A percentile compares a stretch with the other conserved stretches of the same genome.
These are phyloP conservation scores for Andrena flavipes DNA, from an alignment of 2,888 invertebrate genomes.

Conservation along the genomic window DNA sequence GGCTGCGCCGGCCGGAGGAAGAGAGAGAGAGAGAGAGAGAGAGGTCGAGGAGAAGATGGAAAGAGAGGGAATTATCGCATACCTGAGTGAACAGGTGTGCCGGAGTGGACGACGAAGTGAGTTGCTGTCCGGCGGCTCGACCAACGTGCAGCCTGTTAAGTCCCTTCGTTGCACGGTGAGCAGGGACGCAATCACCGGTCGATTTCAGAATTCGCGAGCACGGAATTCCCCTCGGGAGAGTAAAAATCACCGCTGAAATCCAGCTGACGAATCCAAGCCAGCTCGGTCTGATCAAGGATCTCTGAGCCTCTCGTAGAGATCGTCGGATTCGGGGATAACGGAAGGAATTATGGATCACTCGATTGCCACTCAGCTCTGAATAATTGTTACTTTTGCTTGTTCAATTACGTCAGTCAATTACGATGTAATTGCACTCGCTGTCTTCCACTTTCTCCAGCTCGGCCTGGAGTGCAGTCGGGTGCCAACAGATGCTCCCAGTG, in stretches of 20 bases:
- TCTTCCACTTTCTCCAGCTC: conserved; percentile 51
- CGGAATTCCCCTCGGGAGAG: conserved; percentile 53
- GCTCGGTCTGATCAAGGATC: background rate
- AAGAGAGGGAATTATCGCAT: conserved; percentile 69
- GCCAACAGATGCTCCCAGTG: conserved; percentile 33
- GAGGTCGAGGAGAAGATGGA: conserved; percentile 22
- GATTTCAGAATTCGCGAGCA: conserved; percentile 54
- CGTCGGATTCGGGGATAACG: background rate
- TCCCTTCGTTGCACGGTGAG: conserved; percentile 61
- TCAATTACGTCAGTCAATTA: conserved; percentile 20
- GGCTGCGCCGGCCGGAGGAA: conserved; percentile 20
- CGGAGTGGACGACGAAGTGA: conserved; percentile 64
- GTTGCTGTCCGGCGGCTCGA: conserved; percentile 65
- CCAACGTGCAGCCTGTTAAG: conserved; percentile 64
- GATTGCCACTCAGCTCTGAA: too few species aligned
- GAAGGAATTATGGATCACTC: background rate
- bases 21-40: conserved; percentile 22
- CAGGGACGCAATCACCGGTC: conserved; percentile 62
- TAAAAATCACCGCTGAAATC: conserved; percentile 36
- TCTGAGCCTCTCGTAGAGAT: background rate
- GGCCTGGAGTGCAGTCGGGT: conserved; percentile 25
- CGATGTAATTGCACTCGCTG: conserved; percentile 37
- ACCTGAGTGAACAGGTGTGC: conserved; percentile 79
- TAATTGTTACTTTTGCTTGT: conserved; percentile 11
- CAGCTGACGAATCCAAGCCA: background rate